Evolutionary conservation across 2,113 vertebrate species (phyloP), one percentile per base, ranked within the genome.

Genomic region (Hylia prasina): DNA sequence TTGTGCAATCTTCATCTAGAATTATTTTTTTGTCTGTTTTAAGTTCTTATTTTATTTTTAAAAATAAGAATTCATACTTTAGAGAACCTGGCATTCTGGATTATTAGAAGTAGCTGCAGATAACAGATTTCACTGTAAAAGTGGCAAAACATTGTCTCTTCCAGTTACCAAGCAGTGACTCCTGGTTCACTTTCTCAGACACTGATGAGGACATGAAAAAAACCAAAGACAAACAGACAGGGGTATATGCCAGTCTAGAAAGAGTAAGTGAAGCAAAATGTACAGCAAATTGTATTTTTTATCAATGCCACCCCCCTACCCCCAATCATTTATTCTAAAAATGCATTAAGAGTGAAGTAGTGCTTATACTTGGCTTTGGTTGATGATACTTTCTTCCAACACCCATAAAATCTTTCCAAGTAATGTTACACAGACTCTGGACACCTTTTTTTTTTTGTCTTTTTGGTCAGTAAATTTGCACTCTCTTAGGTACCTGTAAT

Each of bases 281-380:
- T 78, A 17, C 9, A 61, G 14, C 8, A 76, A 61, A 76, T 47
- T 13, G 4, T 25, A 61, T 23, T 82, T 76, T 54, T 54, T 30
- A 40, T 31, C 15, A 45, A 14, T 19, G 14, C 11, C 13, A 40
- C 16, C 2, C 3, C 1, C 2, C 4, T 4, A 8, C 7, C 5
- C 1, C 27, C 3, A 24, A 10, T 11, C 21, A 20, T 69, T 89
- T 27, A 11, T 19, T 83, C 66, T 63, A 19, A 53, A 78, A 30
- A 45, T 51, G 0, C 25, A 17, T 82, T 51, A 44, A 57, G 70
- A 66, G 2, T 66, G 39, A 81, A 73, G 3, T 40, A 19, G 3
- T 33, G 28, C 14, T 33, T 71, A 25, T 75, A 9, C 22, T 87
- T 72, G 15, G 2, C 21, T 93, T 54, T 73, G 18, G 4, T 80